phyloP scores from a whole-genome alignment of 2,888 invertebrate species.

The Cosmopolites sordidus region DNA sequence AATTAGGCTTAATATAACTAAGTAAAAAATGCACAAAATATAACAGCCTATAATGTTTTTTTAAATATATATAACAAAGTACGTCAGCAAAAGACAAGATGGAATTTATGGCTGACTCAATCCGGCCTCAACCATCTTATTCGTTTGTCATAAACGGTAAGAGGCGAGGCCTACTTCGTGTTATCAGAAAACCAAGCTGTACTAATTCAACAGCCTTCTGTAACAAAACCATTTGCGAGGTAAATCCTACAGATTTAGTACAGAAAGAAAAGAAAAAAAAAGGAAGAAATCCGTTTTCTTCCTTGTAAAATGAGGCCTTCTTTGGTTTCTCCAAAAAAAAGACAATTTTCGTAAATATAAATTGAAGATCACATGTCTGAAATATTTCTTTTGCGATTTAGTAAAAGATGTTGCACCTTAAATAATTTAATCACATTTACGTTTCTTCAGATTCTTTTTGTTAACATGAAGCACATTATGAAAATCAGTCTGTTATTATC shows the following conservation, averaged over 20 bases:
- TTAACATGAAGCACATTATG: too few relatives aligned
- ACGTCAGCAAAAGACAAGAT: not conserved
- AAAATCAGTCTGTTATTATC: conserved; percentile 43
- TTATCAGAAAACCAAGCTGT: not conserved
- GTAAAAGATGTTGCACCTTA: too few relatives aligned
- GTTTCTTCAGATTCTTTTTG: too few relatives aligned
- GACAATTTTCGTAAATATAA: too few relatives aligned
- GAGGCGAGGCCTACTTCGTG: conserved; percentile 38
- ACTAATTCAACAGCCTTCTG: not conserved
- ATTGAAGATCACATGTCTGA: too few relatives aligned
- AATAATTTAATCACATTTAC: too few relatives aligned
- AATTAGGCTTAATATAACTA: conserved; percentile 15
- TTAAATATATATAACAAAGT: not conserved
- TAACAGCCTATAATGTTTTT: conserved; percentile 45
- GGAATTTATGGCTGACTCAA: not conserved
- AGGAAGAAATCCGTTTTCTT: too few relatives aligned
- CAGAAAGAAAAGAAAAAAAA: too few relatives aligned
- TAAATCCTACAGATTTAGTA: conserved; percentile 38
- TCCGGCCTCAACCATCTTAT: conserved; percentile 39
- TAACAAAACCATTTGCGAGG: conserved; percentile 40
- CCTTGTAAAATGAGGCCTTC: too few relatives aligned
- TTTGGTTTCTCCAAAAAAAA: too few relatives aligned
- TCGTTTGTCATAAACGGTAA: conserved; percentile 46
- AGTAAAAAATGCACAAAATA: conserved; percentile 28
- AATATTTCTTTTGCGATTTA: too few relatives aligned